Conservation (phyloP, 2,888 invertebrate genomes). For the Meta bourneti region DNA sequence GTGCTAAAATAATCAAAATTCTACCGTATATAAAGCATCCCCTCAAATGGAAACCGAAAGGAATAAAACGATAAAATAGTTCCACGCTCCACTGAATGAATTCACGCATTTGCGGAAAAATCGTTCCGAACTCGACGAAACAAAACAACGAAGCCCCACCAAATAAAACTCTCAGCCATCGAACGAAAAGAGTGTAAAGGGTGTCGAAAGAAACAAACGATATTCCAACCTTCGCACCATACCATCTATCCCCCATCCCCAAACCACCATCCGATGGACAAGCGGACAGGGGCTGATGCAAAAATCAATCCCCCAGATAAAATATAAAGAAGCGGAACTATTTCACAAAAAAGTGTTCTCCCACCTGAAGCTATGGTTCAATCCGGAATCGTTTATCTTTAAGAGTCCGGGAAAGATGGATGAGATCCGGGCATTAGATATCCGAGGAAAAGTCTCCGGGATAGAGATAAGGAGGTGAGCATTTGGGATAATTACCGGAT, state of each 20-base stretch:
- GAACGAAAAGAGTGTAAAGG: not conserved
- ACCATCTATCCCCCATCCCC: not conserved
- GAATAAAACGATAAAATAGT: too few relatives aligned
- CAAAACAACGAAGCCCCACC: too few relatives aligned
- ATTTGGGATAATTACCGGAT: slow-evolving; percentile 30
- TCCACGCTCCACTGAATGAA: too few relatives aligned
- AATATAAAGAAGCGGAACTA: slow-evolving; percentile 12
- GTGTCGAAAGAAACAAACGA: slow-evolving; percentile 5
- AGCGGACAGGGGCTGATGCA: slow-evolving; percentile 12
- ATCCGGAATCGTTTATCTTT: slow-evolving; percentile 41
- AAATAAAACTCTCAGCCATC: not conserved
- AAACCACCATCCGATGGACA: not conserved
- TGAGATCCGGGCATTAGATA: slow-evolving; percentile 28
- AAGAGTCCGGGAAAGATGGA: slow-evolving; percentile 30
- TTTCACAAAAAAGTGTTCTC: slow-evolving; percentile 3
- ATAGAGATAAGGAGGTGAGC: slow-evolving; percentile 16
- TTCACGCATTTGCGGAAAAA: too few relatives aligned
- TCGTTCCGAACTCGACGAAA: too few relatives aligned
- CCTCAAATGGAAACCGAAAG: too few relatives aligned
- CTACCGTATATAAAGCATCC: too few relatives aligned
- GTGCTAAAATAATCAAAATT: too few relatives aligned
- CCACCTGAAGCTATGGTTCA: slow-evolving; percentile 16
- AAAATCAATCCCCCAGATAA: slow-evolving; percentile 32
- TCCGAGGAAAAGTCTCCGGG: slow-evolving; percentile 25
- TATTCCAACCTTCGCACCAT: not conserved